A percentile compares a stretch with the other conserved stretches of the same genome.
These are phyloP conservation scores for Palloptera scutellata DNA, from an alignment of 2,888 invertebrate genomes.

Conservation along the genomic window DNA sequence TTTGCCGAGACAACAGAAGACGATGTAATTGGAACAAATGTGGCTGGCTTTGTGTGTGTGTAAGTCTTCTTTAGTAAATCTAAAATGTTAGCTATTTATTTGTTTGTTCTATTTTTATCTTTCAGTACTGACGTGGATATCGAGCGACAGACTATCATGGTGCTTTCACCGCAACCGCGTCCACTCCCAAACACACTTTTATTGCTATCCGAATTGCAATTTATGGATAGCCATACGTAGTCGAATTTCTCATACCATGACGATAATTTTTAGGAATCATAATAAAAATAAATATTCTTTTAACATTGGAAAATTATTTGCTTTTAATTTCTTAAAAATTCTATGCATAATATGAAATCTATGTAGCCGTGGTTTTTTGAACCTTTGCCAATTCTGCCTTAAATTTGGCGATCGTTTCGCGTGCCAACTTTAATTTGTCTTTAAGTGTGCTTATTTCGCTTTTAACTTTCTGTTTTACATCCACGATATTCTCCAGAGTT, in stretches of 20 bases:
- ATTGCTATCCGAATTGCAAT: constrained; percentile 89
- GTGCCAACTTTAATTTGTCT: constrained; percentile 82
- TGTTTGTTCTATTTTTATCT: constrained; percentile 40
- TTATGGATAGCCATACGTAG: constrained; percentile 84
- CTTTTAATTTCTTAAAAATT: no score
- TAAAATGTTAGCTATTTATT: neutral
- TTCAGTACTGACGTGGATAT: constrained; percentile 88
- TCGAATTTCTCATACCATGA: neutral
- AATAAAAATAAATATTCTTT: no score
- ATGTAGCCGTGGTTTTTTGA: constrained; percentile 50
- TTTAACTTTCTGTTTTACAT: constrained; percentile 82
- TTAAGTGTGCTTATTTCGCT: constrained; percentile 84
- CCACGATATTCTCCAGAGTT: constrained; percentile 77
- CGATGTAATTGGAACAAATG: constrained; percentile 85
- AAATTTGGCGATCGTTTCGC: constrained; percentile 84
- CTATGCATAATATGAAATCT: neutral
- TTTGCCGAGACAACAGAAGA: constrained; percentile 85
- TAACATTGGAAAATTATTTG: no score
- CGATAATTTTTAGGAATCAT: no score
- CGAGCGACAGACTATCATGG: constrained; percentile 85
- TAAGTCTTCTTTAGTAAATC: constrained; percentile 67
- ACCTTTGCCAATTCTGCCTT: constrained; percentile 75
- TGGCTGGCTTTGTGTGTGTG: constrained; percentile 92
- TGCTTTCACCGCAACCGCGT: constrained; percentile 92
- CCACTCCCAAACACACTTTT: constrained; percentile 89